Conservation (phyloP, 23 tunicate species). For the Halocynthia aurantium region DNA sequence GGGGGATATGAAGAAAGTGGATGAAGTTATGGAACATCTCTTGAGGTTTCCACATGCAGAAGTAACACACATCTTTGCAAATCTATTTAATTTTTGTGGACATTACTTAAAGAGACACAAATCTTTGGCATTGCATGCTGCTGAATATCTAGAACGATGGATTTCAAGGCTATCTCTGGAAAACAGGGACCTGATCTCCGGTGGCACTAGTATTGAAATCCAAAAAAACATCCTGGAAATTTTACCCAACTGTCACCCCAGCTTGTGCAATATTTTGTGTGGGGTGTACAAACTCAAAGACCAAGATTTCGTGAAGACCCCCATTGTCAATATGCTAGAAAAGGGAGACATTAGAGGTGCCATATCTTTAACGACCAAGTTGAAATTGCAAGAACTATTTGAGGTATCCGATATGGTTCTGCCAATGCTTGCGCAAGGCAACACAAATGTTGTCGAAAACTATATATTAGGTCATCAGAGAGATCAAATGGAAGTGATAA, state of each 20-base stretch:
- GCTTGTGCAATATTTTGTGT: neutral
- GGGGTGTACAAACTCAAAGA: slow-evolving; percentile 3
- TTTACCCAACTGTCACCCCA: neutral
- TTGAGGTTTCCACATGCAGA: no score
- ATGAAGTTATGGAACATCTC: no score
- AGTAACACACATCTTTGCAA: no score
- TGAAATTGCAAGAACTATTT: slow-evolving; percentile 51
- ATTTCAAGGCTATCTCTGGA: neutral
- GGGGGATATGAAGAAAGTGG: no score
- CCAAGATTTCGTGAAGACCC: slow-evolving; percentile 18
- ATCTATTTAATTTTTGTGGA: no score
- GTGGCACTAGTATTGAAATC: neutral
- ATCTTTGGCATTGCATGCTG: slow-evolving; percentile 6
- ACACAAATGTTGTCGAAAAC: slow-evolving; percentile 40
- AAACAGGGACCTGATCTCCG: neutral
- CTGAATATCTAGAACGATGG: slow-evolving; percentile 7
- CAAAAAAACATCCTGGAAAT: neutral
- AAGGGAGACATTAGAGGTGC: slow-evolving; percentile 49
- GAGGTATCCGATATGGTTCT: slow-evolving; percentile 51
- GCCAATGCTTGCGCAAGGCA: slow-evolving; percentile 61
- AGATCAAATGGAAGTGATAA: slow-evolving; percentile 34
- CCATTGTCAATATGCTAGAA: slow-evolving; percentile 1
- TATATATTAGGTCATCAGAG: slow-evolving; percentile 35
- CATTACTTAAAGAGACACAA: slow-evolving; percentile 12
- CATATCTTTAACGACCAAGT: slow-evolving; percentile 24